Base-by-base conservation (phyloP, 2,888 invertebrate species). In the Lamellibrachia columna region DNA sequence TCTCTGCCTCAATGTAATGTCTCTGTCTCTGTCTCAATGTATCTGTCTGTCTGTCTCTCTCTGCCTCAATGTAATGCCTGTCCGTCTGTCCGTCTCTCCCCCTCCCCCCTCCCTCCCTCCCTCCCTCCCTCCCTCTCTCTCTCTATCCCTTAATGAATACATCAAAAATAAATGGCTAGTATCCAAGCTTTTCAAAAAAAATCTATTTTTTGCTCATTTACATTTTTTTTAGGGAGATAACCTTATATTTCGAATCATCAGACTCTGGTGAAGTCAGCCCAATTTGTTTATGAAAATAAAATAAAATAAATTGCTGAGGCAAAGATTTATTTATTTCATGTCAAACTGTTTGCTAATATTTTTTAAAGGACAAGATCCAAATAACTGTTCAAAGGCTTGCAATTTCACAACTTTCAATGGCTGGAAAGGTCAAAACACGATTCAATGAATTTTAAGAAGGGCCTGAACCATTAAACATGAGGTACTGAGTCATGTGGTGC, bases 121-220 rank as follows among this genome's bases (percentile, higher is more conserved):
- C 28, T n/a, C 90, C n/a, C 90, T 90, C 90, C n/a, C 90, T 28
- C 28, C 1, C 90, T 90, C 90, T 90, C 90, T 90, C 90, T 28
- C 28, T 40, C 40, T 40, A 40, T 40, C 40, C 40, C 40, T 40
- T 1, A 40, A 40, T 0, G 40, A 40, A 40, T 40, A 40, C 40
- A 40, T 40, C 40, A 0, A 40, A 40, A 40, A 40, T 40, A 40
- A 40, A 40, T 40, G 40, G 40, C 1, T 40, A 40, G 40, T 40
- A 40, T 28, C 40, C 40, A 40, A 1, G 40, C 40, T 40, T 40
- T 40, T 40, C 28, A 28, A 28, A 40, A 40, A 40, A 40, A 40
- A 40, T 40, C 0, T 40, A 40, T 40, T 40, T 40, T 40, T 40
- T 40, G 40, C 40, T 40, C 40, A 40, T 40, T 40, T 40, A 40